Percentiles rank a stretch among this genome's conserved stretches.
These are phyloP conservation scores for Pristionchus maxplancki DNA, from an alignment of 2,888 invertebrate species.

Conservation along the genomic window DNA sequence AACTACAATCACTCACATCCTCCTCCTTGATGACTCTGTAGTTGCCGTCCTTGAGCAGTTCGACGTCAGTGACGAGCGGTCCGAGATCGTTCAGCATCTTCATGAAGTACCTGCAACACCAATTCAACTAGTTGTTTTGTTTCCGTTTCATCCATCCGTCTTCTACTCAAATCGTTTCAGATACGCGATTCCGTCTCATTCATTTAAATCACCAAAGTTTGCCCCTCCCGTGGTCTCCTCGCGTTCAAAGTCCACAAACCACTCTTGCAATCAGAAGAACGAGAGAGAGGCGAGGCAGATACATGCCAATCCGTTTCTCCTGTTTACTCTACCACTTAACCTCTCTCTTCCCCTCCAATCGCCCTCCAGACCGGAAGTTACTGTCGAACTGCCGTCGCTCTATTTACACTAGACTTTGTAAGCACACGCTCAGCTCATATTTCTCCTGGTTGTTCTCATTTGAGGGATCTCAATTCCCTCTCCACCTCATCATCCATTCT, in stretches of 20 bases:
- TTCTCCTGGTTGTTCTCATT: neutral
- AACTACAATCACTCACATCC: slow-evolving; percentile 45
- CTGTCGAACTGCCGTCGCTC: neutral
- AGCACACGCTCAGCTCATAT: neutral
- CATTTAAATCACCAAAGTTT: neutral
- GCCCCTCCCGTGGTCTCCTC: neutral
- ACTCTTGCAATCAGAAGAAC: neutral
- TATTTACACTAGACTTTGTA: slow-evolving; percentile 20
- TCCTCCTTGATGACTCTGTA: slow-evolving; percentile 67
- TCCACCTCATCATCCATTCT: neutral
- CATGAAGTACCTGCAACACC: slow-evolving; percentile 72
- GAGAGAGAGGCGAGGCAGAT: neutral
- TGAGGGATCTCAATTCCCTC: neutral
- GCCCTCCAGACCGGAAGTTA: slow-evolving; percentile 40
- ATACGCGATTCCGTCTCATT: neutral
- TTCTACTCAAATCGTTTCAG: neutral
- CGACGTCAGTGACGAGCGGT: slow-evolving; percentile 68
- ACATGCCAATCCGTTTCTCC: slow-evolving; percentile 30
- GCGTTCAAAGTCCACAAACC: slow-evolving; percentile 19
- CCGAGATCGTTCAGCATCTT: slow-evolving; percentile 65
- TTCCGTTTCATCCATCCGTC: neutral
- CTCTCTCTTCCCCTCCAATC: neutral
- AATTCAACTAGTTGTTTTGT: neutral
- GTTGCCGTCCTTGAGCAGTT: slow-evolving; percentile 70
- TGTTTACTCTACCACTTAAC: slow-evolving; percentile 41